Base-by-base conservation (phyloP, 2,113 vertebrate genomes). In the Thinocorus orbignyianus region DNA sequence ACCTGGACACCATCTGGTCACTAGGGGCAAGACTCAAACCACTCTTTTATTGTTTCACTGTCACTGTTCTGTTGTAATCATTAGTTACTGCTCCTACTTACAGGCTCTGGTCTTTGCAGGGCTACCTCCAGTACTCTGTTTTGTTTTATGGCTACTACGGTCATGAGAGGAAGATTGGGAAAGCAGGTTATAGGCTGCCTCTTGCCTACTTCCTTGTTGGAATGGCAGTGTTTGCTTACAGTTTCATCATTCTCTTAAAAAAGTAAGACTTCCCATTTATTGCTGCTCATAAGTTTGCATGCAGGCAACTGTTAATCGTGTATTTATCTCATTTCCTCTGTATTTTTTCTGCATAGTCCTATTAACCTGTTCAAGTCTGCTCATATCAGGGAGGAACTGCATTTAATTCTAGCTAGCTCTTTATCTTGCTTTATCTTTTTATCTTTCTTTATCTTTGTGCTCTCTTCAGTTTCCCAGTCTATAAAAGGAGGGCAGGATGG, bases 1-100 rank as follows among this genome's bases (percentile, higher is more conserved):
- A 99, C 94, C 97, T 99, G 98, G 99, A 99, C 98, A 99, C 99
- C 96, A 99, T 99, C 97, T 99, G 99, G 99, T 99, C 99, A 73
- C 98, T 99, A 3, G 99, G 99, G 99, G 99, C 97, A 98, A 99
- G 99, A 22, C 51, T 90, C 46, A 92, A 46, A 94, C 33, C 70
- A 17, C 83, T 79, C 20, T 48, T 46, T 86, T 71, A 10, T 74
- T 70, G 6, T 88, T 90, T 86, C 4, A 1, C 33, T 71, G 4
- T 74, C 0, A 0, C 4, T 62, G 12, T 72, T 72, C 10, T 80
- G 31, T 64, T 76, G 25, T 55, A 19, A 9, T 24, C 19, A 12
- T 31, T 58, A 12, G 10, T 68, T 62, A 10, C 30, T 52, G 49
- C 13, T 94, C 73, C 84, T 46, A 10, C 49, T 25, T 31, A 73